phyloP scores from a whole-genome alignment of 2,888 invertebrate genomes.

The Hermaeophaga mercurialis region DNA sequence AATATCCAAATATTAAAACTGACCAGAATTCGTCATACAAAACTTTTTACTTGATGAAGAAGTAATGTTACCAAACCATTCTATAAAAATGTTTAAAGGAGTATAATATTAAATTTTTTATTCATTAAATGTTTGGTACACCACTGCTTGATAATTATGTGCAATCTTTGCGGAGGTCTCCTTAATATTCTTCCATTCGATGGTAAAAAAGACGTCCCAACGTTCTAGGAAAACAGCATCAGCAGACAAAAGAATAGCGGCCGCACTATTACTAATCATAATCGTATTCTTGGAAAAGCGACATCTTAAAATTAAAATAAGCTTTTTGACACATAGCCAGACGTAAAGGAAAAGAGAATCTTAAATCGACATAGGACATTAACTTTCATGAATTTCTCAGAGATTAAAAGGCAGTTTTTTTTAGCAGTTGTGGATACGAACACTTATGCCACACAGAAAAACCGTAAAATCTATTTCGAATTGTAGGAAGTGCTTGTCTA shows the following conservation, averaged over 20 bases:
- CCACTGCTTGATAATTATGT: not conserved
- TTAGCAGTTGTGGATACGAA: not conserved
- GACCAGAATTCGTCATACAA: too few relatives aligned
- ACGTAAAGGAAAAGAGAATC: slow-evolving; percentile 1
- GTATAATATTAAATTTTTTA: too few relatives aligned
- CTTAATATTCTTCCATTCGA: slow-evolving; percentile 1
- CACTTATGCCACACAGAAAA: slow-evolving; percentile 8
- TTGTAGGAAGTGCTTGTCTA: slow-evolving; percentile 4
- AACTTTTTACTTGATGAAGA: too few relatives aligned
- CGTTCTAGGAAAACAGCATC: slow-evolving; percentile 5
- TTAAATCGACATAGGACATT: slow-evolving; percentile 16
- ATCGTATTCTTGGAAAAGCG: slow-evolving; percentile 2
- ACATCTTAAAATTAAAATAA: slow-evolving; percentile 8
- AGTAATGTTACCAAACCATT: too few relatives aligned
- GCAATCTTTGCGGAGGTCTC: not conserved
- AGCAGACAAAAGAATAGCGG: slow-evolving; percentile 3
- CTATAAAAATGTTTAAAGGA: too few relatives aligned
- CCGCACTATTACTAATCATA: not conserved
- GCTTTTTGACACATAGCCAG: slow-evolving; percentile 12
- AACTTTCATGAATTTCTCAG: slow-evolving; percentile 22
- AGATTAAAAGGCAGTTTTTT: slow-evolving; percentile 10
- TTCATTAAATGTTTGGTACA: too few relatives aligned
- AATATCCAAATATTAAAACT: too few relatives aligned
- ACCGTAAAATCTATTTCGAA: slow-evolving; percentile 17
- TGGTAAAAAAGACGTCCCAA: slow-evolving; percentile 1